Percentiles rank a stretch among this genome's conserved stretches.
Evolutionary conservation across 2,888 invertebrate genomes (phyloP).

Genomic region (Gonocerus acuteangulatus): DNA sequence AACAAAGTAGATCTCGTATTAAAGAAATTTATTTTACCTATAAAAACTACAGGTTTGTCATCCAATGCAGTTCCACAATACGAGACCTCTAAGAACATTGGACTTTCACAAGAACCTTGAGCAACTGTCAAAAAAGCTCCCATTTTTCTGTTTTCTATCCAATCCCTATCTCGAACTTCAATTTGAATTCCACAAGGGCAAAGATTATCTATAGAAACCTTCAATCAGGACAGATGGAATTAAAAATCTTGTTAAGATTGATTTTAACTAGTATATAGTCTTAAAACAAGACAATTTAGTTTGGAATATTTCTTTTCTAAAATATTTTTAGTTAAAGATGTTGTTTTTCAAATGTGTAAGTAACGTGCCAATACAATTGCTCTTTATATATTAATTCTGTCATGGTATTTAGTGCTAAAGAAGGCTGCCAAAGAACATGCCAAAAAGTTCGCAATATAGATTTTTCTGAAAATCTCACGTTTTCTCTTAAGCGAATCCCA

Average conservation of each 20-base stretch:
- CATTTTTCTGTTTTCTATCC: constrained; percentile 58
- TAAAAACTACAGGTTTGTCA: constrained; percentile 50
- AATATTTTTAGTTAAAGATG: constrained; percentile 5
- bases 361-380: too few species aligned
- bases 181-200: constrained; percentile 45
- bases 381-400: too few species aligned
- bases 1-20: too few species aligned
- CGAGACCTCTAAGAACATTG: constrained; percentile 56
- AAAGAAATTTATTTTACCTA: too few species aligned
- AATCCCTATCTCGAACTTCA: constrained; percentile 48
- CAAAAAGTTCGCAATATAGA: too few species aligned
- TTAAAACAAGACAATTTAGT: too few species aligned
- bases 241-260: not conserved
- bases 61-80: constrained; percentile 46
- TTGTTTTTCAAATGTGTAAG: not conserved
- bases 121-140: constrained; percentile 56
- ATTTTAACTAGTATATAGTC: too few species aligned
- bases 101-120: constrained; percentile 54
- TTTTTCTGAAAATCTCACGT: too few species aligned
- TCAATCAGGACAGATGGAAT: not conserved
- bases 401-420: too few species aligned
- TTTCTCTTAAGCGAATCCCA: too few species aligned
- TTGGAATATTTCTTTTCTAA: too few species aligned
- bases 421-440: too few species aligned
- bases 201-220: constrained; percentile 48